Conservation (phyloP, 2,113 vertebrate species). For the Nothocercus julius region DNA sequence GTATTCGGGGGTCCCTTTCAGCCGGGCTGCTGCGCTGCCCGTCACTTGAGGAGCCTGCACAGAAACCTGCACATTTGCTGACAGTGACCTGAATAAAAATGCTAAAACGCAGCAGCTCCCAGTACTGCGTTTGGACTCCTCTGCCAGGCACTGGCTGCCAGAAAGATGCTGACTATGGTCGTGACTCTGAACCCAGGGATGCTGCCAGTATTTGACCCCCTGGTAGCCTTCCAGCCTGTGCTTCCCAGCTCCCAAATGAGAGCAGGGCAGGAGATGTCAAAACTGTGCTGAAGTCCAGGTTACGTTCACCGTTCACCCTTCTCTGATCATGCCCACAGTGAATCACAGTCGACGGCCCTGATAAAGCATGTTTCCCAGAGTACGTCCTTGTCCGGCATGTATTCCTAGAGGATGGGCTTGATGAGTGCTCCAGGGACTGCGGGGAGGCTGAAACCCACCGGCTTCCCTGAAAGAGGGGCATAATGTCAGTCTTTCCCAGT, state of each 20-base stretch:
- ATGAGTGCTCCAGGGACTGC: not conserved
- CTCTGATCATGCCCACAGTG: not conserved
- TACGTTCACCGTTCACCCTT: not conserved
- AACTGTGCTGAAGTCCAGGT: not conserved
- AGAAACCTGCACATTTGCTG: not conserved
- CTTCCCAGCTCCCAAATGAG: not conserved
- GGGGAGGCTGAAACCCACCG: not conserved
- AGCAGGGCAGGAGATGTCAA: not conserved
- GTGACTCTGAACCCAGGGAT: not conserved
- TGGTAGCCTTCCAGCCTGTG: not conserved
- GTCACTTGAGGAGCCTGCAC: too few species aligned
- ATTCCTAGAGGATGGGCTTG: not conserved
- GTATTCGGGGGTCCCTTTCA: rapidly evolving
- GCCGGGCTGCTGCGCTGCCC: not conserved
- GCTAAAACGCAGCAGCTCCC: not conserved
- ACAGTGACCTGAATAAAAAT: not conserved
- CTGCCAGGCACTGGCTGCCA: not conserved
- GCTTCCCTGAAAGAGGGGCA: not conserved
- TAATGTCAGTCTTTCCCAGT: not conserved
- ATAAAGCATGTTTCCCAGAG: not conserved
- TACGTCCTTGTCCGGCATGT: not conserved
- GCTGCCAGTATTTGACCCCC: not conserved
- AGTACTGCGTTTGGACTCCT: not conserved
- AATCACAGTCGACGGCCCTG: not conserved
- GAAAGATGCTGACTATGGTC: not conserved